Percentiles rank a stretch among this genome's conserved stretches.
Conservation (phyloP, 2,113 vertebrate genomes). For the Toxostoma redivivum region DNA sequence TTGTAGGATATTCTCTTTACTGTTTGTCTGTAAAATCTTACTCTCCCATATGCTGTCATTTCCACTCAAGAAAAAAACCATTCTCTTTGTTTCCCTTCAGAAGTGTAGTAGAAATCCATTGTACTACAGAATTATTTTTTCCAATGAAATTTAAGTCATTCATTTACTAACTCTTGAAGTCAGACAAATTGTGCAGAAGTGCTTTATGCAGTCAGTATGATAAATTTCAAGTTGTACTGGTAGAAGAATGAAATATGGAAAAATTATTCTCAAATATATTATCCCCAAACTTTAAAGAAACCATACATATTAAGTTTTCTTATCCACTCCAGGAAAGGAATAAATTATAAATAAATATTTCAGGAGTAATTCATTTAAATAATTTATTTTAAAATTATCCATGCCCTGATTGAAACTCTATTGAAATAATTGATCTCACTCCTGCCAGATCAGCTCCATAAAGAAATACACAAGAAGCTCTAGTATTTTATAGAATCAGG, state of each 20-base stretch:
- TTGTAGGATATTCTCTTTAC: background rate
- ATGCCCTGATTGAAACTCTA: background rate
- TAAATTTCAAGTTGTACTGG: constrained; percentile 8
- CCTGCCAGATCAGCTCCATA: background rate
- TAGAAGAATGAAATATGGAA: constrained; percentile 16
- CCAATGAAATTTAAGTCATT: background rate
- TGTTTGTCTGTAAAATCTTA: background rate
- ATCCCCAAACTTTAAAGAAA: constrained; percentile 8
- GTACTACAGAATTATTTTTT: background rate
- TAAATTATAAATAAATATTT: constrained; percentile 31
- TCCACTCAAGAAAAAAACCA: background rate
- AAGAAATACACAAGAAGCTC: background rate
- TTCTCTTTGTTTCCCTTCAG: background rate
- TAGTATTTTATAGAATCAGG: background rate
- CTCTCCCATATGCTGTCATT: background rate
- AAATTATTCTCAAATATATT: background rate
- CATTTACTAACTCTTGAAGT: constrained; percentile 23
- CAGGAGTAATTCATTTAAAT: background rate
- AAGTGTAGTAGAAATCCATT: background rate
- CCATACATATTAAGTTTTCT: background rate
- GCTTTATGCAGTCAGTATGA: constrained; percentile 10
- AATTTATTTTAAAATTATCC: constrained; percentile 14
- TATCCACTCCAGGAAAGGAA: background rate
- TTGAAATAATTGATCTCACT: background rate
- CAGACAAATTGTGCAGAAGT: background rate